Evolutionary conservation across 2,797 vertebrate species (phyloP).

Genomic region (Oreochromis mossambicus): DNA sequence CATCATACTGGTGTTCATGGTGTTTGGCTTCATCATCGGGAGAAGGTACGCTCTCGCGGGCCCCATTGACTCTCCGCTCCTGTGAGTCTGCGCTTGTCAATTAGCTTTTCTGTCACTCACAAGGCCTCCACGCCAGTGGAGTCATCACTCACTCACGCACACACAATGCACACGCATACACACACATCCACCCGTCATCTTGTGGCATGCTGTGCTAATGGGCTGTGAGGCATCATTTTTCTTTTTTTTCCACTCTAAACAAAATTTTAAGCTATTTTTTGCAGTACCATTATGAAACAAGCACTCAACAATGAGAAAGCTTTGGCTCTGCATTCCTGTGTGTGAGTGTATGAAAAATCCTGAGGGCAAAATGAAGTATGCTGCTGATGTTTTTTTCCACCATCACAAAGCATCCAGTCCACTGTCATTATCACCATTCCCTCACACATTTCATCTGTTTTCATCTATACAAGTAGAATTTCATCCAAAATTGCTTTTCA

Average conservation of each 20-base stretch:
- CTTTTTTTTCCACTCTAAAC: neutral
- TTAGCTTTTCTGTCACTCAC: conserved; percentile 76
- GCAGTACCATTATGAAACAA: conserved; percentile 44
- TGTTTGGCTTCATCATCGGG: conserved; percentile 99
- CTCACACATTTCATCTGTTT: conserved; percentile 25
- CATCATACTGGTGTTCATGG: conserved; percentile 99
- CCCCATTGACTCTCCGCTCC: conserved; percentile 83
- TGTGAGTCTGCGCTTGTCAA: conserved; percentile 82
- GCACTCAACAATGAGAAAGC: conserved; percentile 15
- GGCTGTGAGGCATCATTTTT: conserved; percentile 50
- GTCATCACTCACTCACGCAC: conserved; percentile 30
- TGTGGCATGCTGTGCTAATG: conserved; percentile 62
- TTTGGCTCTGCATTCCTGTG: conserved; percentile 12
- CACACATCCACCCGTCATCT: conserved; percentile 54
- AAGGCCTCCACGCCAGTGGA: conserved; percentile 62
- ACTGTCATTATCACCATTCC: conserved; percentile 3
- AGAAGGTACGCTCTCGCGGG: conserved; percentile 89
- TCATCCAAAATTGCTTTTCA: neutral
- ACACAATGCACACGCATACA: conserved; percentile 41
- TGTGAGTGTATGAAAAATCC: conserved; percentile 17
- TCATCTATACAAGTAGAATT: neutral
- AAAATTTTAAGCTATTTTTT: conserved; percentile 22
- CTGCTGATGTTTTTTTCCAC: neutral
- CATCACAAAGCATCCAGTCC: conserved; percentile 8
- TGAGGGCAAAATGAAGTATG: conserved; percentile 20